Base-by-base conservation (phyloP, 2,888 invertebrate species). In the Apantesis nais region DNA sequence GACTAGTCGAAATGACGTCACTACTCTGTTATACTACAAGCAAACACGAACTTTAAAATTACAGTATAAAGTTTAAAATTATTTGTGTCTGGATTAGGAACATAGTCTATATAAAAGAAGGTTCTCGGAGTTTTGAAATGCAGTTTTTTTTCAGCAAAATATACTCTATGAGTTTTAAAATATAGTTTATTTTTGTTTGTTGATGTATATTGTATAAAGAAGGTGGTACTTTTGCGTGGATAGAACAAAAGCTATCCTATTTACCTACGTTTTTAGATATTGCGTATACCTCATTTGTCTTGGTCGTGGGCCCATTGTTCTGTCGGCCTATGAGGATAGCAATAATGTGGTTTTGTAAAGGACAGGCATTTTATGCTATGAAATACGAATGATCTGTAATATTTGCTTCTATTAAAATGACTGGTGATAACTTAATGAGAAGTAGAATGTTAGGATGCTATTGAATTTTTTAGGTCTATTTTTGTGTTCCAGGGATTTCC, bases 221-320 rank as follows among this genome's bases (percentile, higher is more conserved):
- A 92, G 92, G 89, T 89, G 88, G 86, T 86, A 89, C 86, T 90
- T 92, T 91, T 90, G 92, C 89, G 87, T 84, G 86, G 88, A 81
- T 86, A 87, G 87, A 85, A 88, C 88, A 88, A 89, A n/a, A 86
- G 89, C 88, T 89, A 87, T 88, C 89, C 81, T 87, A 86, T 87
- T 87, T 94, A 94, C 93, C 92, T 93, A 93, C 76, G 90, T 88
- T 87, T 81, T 89, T 66, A 85, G 87, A 86, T 90, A 88, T 91
- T 88, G 90, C 92, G 87, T 92, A 91, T 93, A 91, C 89, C 91
- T 92, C 93, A 93, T 94, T 94, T 93, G 93, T 94, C 93, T 94
- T 93, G 88, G 89, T 91, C 88, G 90, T 90, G 90, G 90, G 90
- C 90, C 86, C 89, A 91, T 92, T 93, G 91, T 92, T 78, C 71